Conservation (phyloP, 1,140 invertebrate genomes). For the Colletes latitarsis region DNA sequence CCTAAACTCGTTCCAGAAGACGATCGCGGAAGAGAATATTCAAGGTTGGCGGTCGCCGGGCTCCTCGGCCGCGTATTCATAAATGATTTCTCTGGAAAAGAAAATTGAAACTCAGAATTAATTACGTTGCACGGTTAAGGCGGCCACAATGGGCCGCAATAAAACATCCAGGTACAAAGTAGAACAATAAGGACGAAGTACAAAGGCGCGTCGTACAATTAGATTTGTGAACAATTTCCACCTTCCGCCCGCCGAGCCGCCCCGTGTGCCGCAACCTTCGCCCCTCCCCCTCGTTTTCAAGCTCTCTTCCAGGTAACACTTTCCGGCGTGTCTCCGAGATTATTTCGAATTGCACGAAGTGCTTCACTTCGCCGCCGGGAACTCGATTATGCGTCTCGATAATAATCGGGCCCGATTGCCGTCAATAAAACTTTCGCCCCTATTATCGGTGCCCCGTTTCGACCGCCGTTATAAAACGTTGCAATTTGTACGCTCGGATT, state of each 20-base stretch:
- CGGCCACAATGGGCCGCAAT: constrained; percentile 49
- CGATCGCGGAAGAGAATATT: not conserved
- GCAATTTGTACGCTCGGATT: not conserved
- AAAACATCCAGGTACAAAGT: constrained; percentile 53
- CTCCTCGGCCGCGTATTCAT: constrained; percentile 22
- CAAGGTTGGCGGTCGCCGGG: not conserved
- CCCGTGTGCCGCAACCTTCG: not conserved
- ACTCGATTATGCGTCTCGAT: constrained; percentile 21
- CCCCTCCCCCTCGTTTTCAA: not conserved
- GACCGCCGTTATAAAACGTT: not conserved
- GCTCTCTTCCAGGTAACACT: constrained; percentile 27
- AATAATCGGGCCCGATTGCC: constrained; percentile 30
- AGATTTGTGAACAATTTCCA: constrained; percentile 54
- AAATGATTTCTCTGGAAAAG: constrained; percentile 44
- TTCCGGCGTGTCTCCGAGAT: constrained; percentile 11
- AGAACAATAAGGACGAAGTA: constrained; percentile 53
- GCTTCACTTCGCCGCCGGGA: not conserved
- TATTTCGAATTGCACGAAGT: constrained; percentile 20
- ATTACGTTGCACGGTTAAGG: constrained; percentile 46
- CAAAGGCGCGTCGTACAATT: constrained; percentile 52
- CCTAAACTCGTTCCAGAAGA: too few species aligned
- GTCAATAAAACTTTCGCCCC: constrained; percentile 21
- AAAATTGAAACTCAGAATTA: constrained; percentile 50
- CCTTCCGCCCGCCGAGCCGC: constrained; percentile 10
- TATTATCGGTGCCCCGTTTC: not conserved